These are phyloP conservation scores for Cenopis cana DNA, from an alignment of 2,888 invertebrate species.

Conservation along the genomic window DNA sequence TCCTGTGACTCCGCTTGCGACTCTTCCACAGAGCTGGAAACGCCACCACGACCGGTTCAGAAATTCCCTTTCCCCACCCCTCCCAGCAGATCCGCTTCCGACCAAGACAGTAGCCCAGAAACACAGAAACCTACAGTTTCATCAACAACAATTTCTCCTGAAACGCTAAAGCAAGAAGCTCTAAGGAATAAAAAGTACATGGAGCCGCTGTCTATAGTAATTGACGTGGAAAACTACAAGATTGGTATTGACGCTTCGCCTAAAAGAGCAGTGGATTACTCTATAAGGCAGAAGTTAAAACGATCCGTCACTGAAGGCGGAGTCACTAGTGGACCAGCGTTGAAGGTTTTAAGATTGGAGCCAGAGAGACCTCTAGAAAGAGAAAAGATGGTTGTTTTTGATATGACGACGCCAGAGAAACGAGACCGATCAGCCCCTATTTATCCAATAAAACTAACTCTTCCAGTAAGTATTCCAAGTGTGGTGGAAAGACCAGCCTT, in stretches of 20 bases:
- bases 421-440: slow-evolving; percentile 53
- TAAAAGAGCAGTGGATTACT: slow-evolving; percentile 79
- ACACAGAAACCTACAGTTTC: slow-evolving; percentile 81
- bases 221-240: slow-evolving; percentile 80
- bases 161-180: slow-evolving; percentile 69
- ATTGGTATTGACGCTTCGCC: slow-evolving; percentile 80
- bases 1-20: slow-evolving; percentile 89
- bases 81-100: slow-evolving; percentile 85
- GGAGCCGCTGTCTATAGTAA: slow-evolving; percentile 79
- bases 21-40: slow-evolving; percentile 82
- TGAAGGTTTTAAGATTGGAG: slow-evolving; percentile 67
- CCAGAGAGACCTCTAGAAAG: slow-evolving; percentile 53
- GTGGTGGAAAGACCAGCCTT: slow-evolving; percentile 55
- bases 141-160: slow-evolving; percentile 82
- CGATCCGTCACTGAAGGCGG: slow-evolving; percentile 62
- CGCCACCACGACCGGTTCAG: slow-evolving; percentile 79
- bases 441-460: slow-evolving; percentile 58
- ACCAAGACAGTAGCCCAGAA: slow-evolving; percentile 81
- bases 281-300: slow-evolving; percentile 74
- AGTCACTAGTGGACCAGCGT: slow-evolving; percentile 59
- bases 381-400: slow-evolving; percentile 30
- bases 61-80: slow-evolving; percentile 84
- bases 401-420: slow-evolving; percentile 42
- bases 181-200: slow-evolving; percentile 70
- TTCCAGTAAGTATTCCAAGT: slow-evolving; percentile 72